These are phyloP conservation scores for Drosophila gaucha DNA, from an alignment of 2,888 invertebrate species.

Conservation along the genomic window DNA sequence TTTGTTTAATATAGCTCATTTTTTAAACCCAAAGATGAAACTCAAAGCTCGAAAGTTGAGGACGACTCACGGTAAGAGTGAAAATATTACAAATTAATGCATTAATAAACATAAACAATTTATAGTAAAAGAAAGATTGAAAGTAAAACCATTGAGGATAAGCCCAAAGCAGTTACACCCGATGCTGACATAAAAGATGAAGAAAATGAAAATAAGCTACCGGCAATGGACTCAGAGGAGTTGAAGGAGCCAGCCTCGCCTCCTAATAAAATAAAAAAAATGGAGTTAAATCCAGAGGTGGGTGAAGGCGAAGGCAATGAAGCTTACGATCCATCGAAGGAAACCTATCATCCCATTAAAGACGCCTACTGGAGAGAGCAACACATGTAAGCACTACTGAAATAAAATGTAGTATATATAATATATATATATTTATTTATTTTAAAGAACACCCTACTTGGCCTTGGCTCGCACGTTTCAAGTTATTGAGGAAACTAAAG, in stretches of 20 bases:
- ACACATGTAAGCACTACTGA: slow-evolving; percentile 86
- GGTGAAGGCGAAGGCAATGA: slow-evolving; percentile 53
- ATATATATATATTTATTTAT: neutral
- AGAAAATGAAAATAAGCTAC: slow-evolving; percentile 9
- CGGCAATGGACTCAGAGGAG: neutral
- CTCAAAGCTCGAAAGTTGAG: neutral
- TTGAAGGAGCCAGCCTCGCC: slow-evolving; percentile 4
- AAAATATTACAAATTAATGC: neutral
- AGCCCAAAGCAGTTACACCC: neutral
- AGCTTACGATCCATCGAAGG: slow-evolving; percentile 89
- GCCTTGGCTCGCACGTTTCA: slow-evolving; percentile 96
- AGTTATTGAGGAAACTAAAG: slow-evolving; percentile 93
- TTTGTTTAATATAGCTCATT: slow-evolving; percentile 47
- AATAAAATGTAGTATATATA: neutral
- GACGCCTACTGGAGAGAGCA: slow-evolving; percentile 92
- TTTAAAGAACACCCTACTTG: slow-evolving; percentile 93
- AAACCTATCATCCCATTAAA: slow-evolving; percentile 92
- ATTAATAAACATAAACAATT: neutral
- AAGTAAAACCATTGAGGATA: neutral
- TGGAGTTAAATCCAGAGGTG: slow-evolving; percentile 25
- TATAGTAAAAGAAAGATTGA: slow-evolving; percentile 2
- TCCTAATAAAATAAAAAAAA: slow-evolving; percentile 23
- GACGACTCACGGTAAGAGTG: slow-evolving; percentile 30
- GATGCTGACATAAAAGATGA: neutral
- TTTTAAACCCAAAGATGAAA: slow-evolving; percentile 59